Evolutionary conservation across 37 sponge, comb jelly and placozoan species (phyloP).

Genomic region (Aphrocallistes beatrix): DNA sequence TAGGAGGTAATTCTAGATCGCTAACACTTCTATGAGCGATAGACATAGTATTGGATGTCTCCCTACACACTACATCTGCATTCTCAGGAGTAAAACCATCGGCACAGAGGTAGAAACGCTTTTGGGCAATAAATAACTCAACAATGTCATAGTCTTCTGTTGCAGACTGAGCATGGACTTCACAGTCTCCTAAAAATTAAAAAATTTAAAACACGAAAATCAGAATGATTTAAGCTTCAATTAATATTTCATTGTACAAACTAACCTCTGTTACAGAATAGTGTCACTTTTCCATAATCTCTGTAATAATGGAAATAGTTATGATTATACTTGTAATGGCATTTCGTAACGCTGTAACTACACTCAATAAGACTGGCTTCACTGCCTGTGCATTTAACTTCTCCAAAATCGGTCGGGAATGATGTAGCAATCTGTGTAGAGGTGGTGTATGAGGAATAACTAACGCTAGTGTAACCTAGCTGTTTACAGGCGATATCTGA

Average conservation of each 20-base stretch:
- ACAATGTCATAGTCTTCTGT: background rate
- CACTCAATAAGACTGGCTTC: background rate
- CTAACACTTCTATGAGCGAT: background rate
- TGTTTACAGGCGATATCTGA: background rate
- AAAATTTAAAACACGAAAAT: background rate
- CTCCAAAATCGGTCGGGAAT: background rate
- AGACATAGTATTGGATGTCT: background rate
- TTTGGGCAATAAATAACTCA: background rate
- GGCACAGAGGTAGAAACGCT: background rate
- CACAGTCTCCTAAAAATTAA: background rate
- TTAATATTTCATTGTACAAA: no score
- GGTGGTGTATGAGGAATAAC: background rate
- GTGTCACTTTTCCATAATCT: background rate
- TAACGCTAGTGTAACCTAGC: background rate
- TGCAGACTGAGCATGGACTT: background rate
- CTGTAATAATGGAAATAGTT: background rate
- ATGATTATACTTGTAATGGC: background rate
- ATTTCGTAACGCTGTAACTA: background rate
- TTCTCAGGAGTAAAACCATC: background rate
- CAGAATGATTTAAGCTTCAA: no score
- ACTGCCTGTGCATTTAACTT: background rate
- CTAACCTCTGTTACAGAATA: background rate
- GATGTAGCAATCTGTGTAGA: background rate
- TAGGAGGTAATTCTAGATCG: background rate
- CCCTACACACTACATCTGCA: slow-evolving; percentile 1